Conservation (phyloP, 2,113 vertebrate species). For the Microtus ochrogaster region DNA sequence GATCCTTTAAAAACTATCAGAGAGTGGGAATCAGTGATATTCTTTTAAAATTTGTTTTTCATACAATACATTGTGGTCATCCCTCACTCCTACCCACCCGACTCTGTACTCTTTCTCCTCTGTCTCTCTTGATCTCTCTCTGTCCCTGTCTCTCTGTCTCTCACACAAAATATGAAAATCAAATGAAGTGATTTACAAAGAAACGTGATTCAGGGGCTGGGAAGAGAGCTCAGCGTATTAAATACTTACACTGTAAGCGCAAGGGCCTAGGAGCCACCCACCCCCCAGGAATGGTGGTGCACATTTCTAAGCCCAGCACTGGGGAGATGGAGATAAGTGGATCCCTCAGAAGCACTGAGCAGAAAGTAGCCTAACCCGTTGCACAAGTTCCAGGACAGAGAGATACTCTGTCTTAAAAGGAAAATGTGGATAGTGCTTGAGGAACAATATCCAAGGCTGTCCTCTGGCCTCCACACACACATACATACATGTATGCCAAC, state of each 20-base stretch:
- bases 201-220: background rate
- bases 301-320: background rate
- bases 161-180: background rate
- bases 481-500: background rate
- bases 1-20: background rate
- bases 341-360: background rate
- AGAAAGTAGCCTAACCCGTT: background rate
- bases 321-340: background rate
- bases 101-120: background rate
- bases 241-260: background rate
- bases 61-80: background rate
- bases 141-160: background rate
- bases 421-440: background rate
- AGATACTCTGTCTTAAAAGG: background rate
- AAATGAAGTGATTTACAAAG: background rate
- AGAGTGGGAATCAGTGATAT: background rate
- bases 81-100: background rate
- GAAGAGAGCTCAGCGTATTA: background rate
- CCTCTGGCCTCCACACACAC: background rate
- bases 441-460: background rate
- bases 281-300: background rate
- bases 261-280: background rate
- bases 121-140: background rate
- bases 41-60: background rate
- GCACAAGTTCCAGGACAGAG: background rate